Evolutionary conservation across 2,113 vertebrate genomes (phyloP), one percentile per base, ranked within the genome.

Genomic region (Solea solea): DNA sequence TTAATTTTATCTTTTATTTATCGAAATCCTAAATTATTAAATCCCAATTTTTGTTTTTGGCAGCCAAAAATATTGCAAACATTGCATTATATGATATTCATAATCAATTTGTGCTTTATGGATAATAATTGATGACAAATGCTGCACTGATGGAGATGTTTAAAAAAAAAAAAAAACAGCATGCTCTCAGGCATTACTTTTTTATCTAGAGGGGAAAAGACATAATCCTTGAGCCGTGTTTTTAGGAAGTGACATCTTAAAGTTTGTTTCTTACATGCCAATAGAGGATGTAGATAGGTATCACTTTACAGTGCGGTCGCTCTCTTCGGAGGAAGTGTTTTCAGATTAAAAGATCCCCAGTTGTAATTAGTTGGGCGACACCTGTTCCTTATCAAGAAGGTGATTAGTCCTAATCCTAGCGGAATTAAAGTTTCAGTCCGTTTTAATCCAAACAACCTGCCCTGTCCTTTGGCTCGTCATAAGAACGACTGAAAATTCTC

Each of bases 361-460:
- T 61, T 72, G 52, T 2, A 48, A 65, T 54, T 79, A 58, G 40
- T 28, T 11, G 2, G 53, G 27, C 50, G 69, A 62, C 82, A 84
- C 84, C 80, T 85, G 78, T 64, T 74, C 69, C 62, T 76, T 88
- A 78, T 88, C 78, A 74, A 45, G 55, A 3, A 48, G 68, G 67
- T 48, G 46, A 84, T 86, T 74, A 65, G 51, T 8, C 21, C 5
- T 66, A 72, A 88, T 83, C 76, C 76, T 16, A 3, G 0, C 3
- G 9, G 80, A 69, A 78, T 80, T 78, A 68, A 74, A 72, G 57
- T 60, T 27, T 55, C 4, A 27, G 13, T 62, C 53, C 1, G 9
- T 76, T 65, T 57, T 50, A 72, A 59, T 72, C 69, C 49, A 71
- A 83, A 89, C 76, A 71, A 40, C 58, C 12, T 49, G 67, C 75